Conservation (phyloP, 2,797 vertebrate genomes). For the Diplodus puntazzo region DNA sequence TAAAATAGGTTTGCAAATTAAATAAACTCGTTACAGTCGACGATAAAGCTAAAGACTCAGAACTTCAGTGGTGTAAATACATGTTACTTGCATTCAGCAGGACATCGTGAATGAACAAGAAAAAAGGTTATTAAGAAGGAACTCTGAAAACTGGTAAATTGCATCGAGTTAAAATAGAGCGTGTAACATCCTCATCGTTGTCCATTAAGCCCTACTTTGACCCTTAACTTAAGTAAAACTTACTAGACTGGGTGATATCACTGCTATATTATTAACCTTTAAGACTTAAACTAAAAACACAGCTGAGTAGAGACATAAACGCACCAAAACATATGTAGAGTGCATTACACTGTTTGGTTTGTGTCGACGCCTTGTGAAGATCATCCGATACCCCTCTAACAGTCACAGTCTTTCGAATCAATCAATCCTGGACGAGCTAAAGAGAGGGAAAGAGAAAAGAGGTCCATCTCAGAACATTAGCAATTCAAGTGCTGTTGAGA, state of each 20-base stretch:
- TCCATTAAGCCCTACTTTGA: background rate
- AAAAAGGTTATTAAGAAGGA: background rate
- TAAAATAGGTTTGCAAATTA: conserved; percentile 38
- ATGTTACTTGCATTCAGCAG: background rate
- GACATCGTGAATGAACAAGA: conserved; percentile 3
- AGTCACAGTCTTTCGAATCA: conserved; percentile 27
- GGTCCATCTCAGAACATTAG: conserved; percentile 37
- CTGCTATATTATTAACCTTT: background rate
- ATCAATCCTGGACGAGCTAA: conserved; percentile 60
- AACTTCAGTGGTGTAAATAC: background rate
- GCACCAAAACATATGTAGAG: conserved; percentile 23
- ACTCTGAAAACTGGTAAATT: background rate
- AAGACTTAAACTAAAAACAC: conserved; percentile 10
- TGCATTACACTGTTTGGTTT: conserved; percentile 14
- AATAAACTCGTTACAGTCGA: conserved; percentile 31
- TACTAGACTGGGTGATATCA: background rate
- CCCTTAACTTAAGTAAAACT: background rate
- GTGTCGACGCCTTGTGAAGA: background rate
- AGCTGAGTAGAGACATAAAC: background rate
- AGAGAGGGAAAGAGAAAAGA: conserved; percentile 23
- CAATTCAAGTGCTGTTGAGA: conserved; percentile 27
- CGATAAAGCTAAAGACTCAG: background rate
- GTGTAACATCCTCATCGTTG: background rate
- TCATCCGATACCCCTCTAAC: background rate
- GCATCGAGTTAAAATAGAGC: conserved; percentile 15